Evolutionary conservation across 2,113 vertebrate species (phyloP).

Genomic region (Hypomesus transpacificus): DNA sequence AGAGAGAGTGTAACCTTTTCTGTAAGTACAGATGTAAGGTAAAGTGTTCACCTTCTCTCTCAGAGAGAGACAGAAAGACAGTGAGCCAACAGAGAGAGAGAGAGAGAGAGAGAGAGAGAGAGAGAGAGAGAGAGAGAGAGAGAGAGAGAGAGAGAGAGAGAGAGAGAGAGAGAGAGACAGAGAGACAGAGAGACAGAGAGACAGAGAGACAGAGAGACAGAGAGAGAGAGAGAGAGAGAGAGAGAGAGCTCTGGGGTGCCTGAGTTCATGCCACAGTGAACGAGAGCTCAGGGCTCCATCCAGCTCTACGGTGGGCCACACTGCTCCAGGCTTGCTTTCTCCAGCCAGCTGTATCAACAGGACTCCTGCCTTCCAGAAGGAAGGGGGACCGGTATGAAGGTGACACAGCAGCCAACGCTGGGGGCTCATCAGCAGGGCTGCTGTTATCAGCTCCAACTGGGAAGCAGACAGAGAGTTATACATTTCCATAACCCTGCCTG

Average conservation of each 20-base stretch:
- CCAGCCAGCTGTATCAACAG: no score
- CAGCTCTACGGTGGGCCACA: background rate
- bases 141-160: background rate
- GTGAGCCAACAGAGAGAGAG: background rate
- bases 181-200: slow-evolving; percentile 13
- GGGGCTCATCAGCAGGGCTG: background rate
- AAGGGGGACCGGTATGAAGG: no score
- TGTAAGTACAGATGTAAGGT: no score
- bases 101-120: background rate
- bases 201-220: slow-evolving; percentile 10
- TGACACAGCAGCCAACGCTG: no score
- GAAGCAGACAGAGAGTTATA: background rate
- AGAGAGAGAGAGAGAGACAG: slow-evolving; percentile 8
- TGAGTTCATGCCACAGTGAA: slow-evolving; percentile 12
- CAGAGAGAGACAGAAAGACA: no score
- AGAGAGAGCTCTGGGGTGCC: slow-evolving; percentile 27
- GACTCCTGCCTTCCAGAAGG: no score
- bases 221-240: slow-evolving; percentile 7
- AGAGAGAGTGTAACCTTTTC: no score
- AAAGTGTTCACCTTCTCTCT: no score
- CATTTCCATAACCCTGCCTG: background rate
- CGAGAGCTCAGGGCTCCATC: background rate
- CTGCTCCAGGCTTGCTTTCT: no score
- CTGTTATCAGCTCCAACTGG: background rate
- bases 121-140: slow-evolving; percentile 10